A percentile compares a stretch with the other conserved stretches of the same genome.
Evolutionary conservation across 2,797 vertebrate species (phyloP).

Genomic region (Ctenosaura bakeri): DNA sequence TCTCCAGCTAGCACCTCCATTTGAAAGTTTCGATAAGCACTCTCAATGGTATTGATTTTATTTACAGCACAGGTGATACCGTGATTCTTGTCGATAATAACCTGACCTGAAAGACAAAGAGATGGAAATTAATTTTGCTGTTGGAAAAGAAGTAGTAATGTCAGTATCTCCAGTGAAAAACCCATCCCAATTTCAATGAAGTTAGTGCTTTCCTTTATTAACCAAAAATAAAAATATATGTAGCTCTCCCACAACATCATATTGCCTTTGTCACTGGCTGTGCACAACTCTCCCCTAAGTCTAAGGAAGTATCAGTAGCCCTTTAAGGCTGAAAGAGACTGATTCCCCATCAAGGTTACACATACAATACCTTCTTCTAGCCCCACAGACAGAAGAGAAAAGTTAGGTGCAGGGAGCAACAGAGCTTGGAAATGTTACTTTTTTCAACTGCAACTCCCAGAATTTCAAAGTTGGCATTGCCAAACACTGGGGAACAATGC

Average conservation of each 20-base stretch:
- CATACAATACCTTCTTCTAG: not conserved
- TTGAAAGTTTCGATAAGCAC: slow-evolving; percentile 93
- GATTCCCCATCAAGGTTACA: not conserved
- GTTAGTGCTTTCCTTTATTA: not conserved
- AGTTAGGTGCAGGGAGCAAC: not conserved
- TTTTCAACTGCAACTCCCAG: no score
- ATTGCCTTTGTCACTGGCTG: not conserved
- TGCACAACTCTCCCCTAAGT: not conserved
- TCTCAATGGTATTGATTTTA: slow-evolving; percentile 92
- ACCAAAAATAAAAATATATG: not conserved
- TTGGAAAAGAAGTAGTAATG: not conserved
- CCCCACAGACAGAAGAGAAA: not conserved
- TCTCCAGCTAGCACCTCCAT: slow-evolving; percentile 96
- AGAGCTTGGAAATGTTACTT: not conserved
- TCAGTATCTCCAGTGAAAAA: not conserved
- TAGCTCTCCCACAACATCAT: not conserved
- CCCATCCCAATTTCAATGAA: not conserved
- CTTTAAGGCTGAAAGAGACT: not conserved
- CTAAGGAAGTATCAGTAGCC: not conserved
- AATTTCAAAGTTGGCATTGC: not conserved
- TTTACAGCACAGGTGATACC: slow-evolving; percentile 95
- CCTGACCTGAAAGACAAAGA: slow-evolving; percentile 83
- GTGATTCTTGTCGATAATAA: slow-evolving; percentile 96
- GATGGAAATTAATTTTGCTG: not conserved
- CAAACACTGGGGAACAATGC: not conserved